Conservation (phyloP, 1,140 invertebrate species). For the Drosophila pandora region DNA sequence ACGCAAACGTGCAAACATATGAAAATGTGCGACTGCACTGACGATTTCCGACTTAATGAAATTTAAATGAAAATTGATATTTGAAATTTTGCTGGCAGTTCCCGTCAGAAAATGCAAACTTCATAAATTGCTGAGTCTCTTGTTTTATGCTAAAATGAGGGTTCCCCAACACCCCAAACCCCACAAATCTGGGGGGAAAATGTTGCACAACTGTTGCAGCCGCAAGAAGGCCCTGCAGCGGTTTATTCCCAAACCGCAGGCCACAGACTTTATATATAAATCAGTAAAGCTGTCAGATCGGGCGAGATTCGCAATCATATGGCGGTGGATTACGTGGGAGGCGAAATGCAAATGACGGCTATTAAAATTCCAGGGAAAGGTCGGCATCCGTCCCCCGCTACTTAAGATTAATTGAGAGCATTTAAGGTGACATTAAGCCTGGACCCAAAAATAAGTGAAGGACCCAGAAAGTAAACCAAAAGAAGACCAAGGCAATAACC, state of each 20-base stretch:
- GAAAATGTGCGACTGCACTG: slow-evolving; percentile 30
- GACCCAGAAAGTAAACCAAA: slow-evolving; percentile 2
- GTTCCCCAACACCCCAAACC: no score
- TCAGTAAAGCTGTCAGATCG: slow-evolving; percentile 20
- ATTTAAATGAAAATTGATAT: slow-evolving; percentile 54
- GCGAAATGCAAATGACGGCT: slow-evolving; percentile 55
- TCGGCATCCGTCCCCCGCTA: slow-evolving; percentile 4
- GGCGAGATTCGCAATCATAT: neutral
- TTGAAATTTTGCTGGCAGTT: neutral
- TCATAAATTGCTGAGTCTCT: slow-evolving; percentile 52
- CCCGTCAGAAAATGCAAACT: slow-evolving; percentile 28
- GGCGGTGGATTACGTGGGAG: slow-evolving; percentile 1
- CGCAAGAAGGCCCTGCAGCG: slow-evolving; percentile 15
- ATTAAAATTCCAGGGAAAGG: slow-evolving; percentile 31
- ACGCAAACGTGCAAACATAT: slow-evolving; percentile 53
- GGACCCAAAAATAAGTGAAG: slow-evolving; percentile 24
- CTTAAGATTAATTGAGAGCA: slow-evolving; percentile 66
- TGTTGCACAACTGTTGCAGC: slow-evolving; percentile 50
- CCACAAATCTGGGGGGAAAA: slow-evolving; percentile 10
- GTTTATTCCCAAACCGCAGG: slow-evolving; percentile 17
- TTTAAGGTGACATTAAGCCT: slow-evolving; percentile 71
- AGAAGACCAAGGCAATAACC: neutral
- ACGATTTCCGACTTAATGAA: slow-evolving; percentile 58
- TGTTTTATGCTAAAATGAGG: slow-evolving; percentile 6
- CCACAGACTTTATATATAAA: slow-evolving; percentile 47